Percentiles rank a stretch among this genome's conserved stretches.
These are phyloP conservation scores for Calameuta filiformis DNA, from an alignment of 2,888 invertebrate species.

Conservation along the genomic window DNA sequence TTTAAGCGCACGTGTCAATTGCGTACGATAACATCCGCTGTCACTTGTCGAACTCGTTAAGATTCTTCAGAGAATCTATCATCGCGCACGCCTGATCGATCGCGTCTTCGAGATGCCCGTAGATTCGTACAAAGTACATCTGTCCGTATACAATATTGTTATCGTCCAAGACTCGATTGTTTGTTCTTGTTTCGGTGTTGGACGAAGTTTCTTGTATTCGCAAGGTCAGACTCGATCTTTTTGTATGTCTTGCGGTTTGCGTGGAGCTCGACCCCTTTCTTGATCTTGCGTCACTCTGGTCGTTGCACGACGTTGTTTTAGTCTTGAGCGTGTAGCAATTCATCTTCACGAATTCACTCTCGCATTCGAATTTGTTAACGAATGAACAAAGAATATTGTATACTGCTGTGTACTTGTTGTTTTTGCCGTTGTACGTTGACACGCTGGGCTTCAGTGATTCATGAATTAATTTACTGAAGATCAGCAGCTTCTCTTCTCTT, in stretches of 20 bases:
- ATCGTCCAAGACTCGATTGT: neutral
- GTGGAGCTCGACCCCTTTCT: neutral
- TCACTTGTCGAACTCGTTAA: slow-evolving; percentile 30
- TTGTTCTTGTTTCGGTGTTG: neutral
- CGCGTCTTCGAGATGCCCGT: slow-evolving; percentile 33
- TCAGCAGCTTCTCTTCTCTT: slow-evolving; percentile 21
- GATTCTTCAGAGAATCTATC: slow-evolving; percentile 42
- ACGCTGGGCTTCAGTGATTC: slow-evolving; percentile 28
- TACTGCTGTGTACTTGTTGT: slow-evolving; percentile 28
- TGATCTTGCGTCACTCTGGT: slow-evolving; percentile 11
- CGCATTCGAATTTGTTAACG: slow-evolving; percentile 43
- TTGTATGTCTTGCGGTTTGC: neutral
- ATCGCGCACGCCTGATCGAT: slow-evolving; percentile 34
- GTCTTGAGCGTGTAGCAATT: slow-evolving; percentile 20
- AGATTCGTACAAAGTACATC: slow-evolving; percentile 41
- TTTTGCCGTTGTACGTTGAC: neutral
- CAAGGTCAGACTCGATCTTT: neutral
- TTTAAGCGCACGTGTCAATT: neutral
- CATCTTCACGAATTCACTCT: slow-evolving; percentile 28
- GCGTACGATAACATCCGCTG: neutral
- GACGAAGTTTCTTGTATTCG: neutral
- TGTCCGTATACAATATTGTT: slow-evolving; percentile 35
- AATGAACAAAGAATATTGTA: slow-evolving; percentile 42
- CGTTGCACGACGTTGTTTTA: neutral
- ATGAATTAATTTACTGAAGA: slow-evolving; percentile 32